Evolutionary conservation across 2,888 invertebrate species (phyloP).

Genomic region (Nysson spinosus): DNA sequence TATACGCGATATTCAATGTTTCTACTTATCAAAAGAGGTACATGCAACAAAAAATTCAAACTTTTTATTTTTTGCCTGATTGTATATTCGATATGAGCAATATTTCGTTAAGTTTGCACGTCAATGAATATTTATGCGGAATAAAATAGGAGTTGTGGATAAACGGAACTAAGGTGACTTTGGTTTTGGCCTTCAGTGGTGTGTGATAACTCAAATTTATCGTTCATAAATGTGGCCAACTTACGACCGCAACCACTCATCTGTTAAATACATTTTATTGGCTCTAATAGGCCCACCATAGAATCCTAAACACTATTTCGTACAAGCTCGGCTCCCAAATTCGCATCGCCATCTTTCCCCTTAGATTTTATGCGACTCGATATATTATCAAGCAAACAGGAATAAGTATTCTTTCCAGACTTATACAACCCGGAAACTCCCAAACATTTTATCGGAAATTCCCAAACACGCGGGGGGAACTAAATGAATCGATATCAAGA

Average conservation of each 20-base stretch:
- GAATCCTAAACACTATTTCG: slow-evolving; percentile 7
- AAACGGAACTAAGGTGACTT: neutral
- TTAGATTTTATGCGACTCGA: too few species aligned
- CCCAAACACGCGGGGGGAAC: too few species aligned
- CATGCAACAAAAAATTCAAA: too few species aligned
- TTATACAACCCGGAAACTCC: too few species aligned
- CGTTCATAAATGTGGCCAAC: neutral
- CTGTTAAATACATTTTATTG: slow-evolving; percentile 15
- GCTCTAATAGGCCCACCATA: slow-evolving; percentile 3
- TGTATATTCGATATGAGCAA: neutral
- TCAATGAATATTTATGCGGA: neutral
- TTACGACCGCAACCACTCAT: neutral
- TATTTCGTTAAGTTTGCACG: too few species aligned
- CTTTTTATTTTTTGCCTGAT: too few species aligned
- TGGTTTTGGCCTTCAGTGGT: neutral
- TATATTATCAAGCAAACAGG: too few species aligned
- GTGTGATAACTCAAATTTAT: slow-evolving; percentile 14
- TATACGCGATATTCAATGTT: too few species aligned
- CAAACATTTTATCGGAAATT: too few species aligned
- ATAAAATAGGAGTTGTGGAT: neutral
- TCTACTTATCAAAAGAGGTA: too few species aligned
- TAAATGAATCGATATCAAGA: too few species aligned
- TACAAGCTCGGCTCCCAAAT: neutral
- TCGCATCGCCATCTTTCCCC: neutral
- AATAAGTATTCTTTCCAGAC: too few species aligned